Base-by-base conservation (phyloP, 1,140 invertebrate genomes). In the Bombus balteatus region DNA sequence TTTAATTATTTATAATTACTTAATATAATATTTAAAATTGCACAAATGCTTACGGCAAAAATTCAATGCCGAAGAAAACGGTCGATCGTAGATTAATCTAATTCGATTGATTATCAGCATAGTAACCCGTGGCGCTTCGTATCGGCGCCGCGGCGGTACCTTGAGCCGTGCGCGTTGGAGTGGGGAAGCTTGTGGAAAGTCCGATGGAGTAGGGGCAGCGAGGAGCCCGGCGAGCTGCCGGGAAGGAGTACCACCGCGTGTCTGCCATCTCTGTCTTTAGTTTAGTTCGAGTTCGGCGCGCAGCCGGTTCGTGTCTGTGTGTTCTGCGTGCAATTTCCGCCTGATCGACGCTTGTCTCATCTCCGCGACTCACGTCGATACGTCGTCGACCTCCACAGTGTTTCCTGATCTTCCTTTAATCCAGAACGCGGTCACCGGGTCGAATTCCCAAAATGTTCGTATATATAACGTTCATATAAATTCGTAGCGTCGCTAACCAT, bases 281-380 rank as follows among this genome's bases (percentile, higher is more conserved):
- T 83, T 90, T 79, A 92, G 87, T 91, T 81, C 76, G 87, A 88
- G 90, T 89, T 92, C 89, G 92, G 87, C 92, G 91, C 77, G 91
- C 91, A 73, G 81, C 86, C 85, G 73, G 66, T 83, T 83, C 86
- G 71, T 77, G 15, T 41, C 32, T 22, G 62, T 70, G 81, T 70
- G 59, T 70, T 41, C 68, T 74, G 80, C 62, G 79, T 68, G 53
- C 57, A 57, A 79, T 72, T 83, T 83, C 66, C 71, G 78, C 41
- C 37, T 59, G 85, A 73, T 79, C 75, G 53, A 59, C 39, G 80
- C 65, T 68, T 74, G 41, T 75, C 68, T 59, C 73, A 41, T 66
- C n/a, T 22, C 10, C 74, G 53, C 41, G 53, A 37, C 32, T 53
- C 39, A 53, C 37, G 76, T 68, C 43, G 75, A 59, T 62, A 74